Conservation (phyloP, 2,888 invertebrate species). For the Melanotus villosus region DNA sequence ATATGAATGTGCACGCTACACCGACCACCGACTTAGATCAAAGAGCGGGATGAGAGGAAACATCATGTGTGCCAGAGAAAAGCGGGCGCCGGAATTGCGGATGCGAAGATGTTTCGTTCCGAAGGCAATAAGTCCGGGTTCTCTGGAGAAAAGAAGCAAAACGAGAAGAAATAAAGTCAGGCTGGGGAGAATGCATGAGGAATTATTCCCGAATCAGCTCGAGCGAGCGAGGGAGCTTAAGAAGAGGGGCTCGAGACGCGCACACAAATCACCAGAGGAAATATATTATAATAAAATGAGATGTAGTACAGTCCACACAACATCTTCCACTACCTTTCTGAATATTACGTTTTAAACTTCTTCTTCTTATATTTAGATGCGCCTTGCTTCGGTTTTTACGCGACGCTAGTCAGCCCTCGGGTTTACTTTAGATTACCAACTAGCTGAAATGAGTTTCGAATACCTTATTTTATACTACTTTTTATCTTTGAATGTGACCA, state of each 20-base stretch:
- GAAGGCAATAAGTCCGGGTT: constrained; percentile 62
- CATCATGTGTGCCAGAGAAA: constrained; percentile 50
- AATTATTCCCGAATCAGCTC: constrained; percentile 66
- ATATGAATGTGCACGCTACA: constrained; percentile 38
- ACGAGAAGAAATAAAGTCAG: constrained; percentile 60
- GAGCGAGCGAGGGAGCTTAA: constrained; percentile 59
- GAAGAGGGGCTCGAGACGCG: constrained; percentile 59
- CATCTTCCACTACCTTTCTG: constrained; percentile 49
- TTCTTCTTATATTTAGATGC: constrained; percentile 7
- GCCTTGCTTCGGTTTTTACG: not conserved
- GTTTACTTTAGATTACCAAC: constrained; percentile 11
- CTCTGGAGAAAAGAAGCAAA: constrained; percentile 59
- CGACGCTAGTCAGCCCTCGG: not conserved
- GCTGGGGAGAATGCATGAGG: constrained; percentile 62
- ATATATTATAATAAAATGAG: constrained; percentile 67
- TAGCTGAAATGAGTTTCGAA: not conserved
- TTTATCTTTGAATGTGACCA: no score
- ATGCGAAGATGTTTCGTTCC: constrained; percentile 62
- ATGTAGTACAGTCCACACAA: constrained; percentile 63
- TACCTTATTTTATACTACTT: not conserved
- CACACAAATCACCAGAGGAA: constrained; percentile 67
- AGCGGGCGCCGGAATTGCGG: constrained; percentile 52
- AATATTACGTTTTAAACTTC: constrained; percentile 34
- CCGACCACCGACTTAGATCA: constrained; percentile 47
- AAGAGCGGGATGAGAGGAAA: constrained; percentile 46